A percentile compares a stretch with the other conserved stretches of the same genome.
Evolutionary conservation across 2,113 vertebrate genomes (phyloP).

Genomic region (Tachycineta bicolor): DNA sequence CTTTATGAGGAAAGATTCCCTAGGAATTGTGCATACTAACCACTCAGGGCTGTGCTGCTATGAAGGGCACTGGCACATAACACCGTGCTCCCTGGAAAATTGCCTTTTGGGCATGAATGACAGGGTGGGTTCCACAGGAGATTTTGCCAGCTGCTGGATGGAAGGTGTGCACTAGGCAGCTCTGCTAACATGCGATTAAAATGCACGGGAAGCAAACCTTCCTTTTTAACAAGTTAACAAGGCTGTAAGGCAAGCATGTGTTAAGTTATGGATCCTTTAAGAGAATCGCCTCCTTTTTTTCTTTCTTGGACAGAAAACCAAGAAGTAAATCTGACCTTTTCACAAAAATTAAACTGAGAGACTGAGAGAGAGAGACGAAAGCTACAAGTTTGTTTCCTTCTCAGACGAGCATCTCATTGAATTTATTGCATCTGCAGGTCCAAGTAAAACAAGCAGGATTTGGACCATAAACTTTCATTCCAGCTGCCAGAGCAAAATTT

Average conservation of each 20-base stretch:
- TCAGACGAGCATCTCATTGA: neutral
- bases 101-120: neutral
- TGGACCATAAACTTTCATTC: constrained; percentile 35
- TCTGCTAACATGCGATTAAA: neutral
- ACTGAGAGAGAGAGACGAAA: neutral
- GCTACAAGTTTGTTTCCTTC: neutral
- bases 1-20: neutral
- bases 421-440: neutral
- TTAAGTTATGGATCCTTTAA: neutral
- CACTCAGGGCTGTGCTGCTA: neutral
- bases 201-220: neutral
- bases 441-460: constrained; percentile 42
- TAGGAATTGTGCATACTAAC: neutral
- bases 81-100: neutral
- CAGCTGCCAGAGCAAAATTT: constrained; percentile 57
- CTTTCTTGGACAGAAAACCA: neutral
- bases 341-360: neutral
- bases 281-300: neutral
- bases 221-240: neutral
- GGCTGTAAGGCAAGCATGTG: neutral
- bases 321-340: constrained; percentile 26
- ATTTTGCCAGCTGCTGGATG: neutral
- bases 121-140: neutral
- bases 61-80: neutral
- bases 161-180: neutral